Percentiles rank a stretch among this genome's conserved stretches.
phyloP scores from a whole-genome alignment of 2,888 invertebrate genomes.

The Oscheius sp. region DNA sequence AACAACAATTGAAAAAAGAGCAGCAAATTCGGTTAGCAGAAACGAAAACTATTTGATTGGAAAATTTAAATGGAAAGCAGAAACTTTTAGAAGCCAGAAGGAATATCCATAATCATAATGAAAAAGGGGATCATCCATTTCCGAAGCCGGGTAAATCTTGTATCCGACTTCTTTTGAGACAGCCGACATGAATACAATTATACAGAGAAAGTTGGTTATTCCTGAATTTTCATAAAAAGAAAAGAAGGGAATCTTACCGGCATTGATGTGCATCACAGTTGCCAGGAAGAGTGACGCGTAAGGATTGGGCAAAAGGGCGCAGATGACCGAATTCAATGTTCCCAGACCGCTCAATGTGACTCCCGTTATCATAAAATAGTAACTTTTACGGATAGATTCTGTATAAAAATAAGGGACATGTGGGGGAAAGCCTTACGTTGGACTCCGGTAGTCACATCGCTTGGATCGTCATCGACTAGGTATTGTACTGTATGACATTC shows the following conservation, averaged over 20 bases:
- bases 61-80: background rate
- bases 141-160: conserved; percentile 69
- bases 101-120: conserved; percentile 71
- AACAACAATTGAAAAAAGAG: conserved; percentile 70
- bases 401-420: background rate
- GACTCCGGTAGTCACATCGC: conserved; percentile 70
- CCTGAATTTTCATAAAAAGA: conserved; percentile 43
- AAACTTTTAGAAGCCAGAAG: conserved; percentile 68
- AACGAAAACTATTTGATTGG: conserved; percentile 58
- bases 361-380: conserved; percentile 66
- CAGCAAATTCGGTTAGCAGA: conserved; percentile 69
- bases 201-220: conserved; percentile 68
- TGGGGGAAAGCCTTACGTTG: conserved; percentile 58
- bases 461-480: conserved; percentile 65
- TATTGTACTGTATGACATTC: conserved; percentile 65
- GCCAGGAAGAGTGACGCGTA: conserved; percentile 65
- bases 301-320: conserved; percentile 59
- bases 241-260: conserved; percentile 50
- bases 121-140: conserved; percentile 73
- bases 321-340: conserved; percentile 55
- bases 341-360: conserved; percentile 50
- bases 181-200: conserved; percentile 71
- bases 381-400: conserved; percentile 67
- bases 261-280: conserved; percentile 68
- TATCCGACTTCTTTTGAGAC: conserved; percentile 73